A percentile compares a stretch with the other conserved stretches of the same genome.
These are phyloP conservation scores for Rhabdophis nuchalis DNA, from an alignment of 2,797 vertebrate species.

Conservation along the genomic window DNA sequence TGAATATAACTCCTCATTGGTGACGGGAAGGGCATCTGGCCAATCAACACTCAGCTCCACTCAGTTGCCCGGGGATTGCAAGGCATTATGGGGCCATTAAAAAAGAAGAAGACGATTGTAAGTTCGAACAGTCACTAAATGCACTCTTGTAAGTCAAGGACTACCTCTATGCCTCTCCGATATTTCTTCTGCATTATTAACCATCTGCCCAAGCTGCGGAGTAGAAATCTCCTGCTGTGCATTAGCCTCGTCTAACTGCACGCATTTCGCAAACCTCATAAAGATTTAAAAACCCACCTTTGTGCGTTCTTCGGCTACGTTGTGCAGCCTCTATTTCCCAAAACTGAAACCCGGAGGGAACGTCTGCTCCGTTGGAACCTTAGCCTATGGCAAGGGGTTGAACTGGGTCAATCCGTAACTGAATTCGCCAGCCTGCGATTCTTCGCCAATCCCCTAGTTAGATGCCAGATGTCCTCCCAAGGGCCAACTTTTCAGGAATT, in stretches of 20 bases:
- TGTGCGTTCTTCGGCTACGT: not conserved
- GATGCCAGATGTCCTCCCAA: too few species aligned
- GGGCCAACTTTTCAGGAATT: not conserved
- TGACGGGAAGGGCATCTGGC: too few species aligned
- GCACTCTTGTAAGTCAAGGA: too few species aligned
- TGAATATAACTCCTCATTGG: too few species aligned
- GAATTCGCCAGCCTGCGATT: not conserved
- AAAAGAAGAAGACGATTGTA: too few species aligned
- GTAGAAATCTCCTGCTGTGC: not conserved
- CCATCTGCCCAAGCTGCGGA: not conserved
- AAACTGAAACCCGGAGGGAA: not conserved
- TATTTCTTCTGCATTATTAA: not conserved
- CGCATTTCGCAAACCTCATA: not conserved
- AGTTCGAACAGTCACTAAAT: too few species aligned
- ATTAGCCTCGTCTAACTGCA: not conserved
- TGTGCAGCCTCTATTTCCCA: not conserved
- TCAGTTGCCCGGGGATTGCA: too few species aligned
- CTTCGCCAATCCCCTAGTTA: not conserved
- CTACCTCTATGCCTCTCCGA: too few species aligned
- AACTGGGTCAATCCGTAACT: not conserved
- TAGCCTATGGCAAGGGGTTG: not conserved
- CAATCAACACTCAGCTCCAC: too few species aligned
- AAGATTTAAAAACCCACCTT: too few species aligned
- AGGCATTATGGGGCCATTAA: too few species aligned
- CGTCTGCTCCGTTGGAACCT: not conserved